These are phyloP conservation scores for Lordiphosa stackelbergi DNA, from an alignment of 1,140 invertebrate species.

Conservation along the genomic window DNA sequence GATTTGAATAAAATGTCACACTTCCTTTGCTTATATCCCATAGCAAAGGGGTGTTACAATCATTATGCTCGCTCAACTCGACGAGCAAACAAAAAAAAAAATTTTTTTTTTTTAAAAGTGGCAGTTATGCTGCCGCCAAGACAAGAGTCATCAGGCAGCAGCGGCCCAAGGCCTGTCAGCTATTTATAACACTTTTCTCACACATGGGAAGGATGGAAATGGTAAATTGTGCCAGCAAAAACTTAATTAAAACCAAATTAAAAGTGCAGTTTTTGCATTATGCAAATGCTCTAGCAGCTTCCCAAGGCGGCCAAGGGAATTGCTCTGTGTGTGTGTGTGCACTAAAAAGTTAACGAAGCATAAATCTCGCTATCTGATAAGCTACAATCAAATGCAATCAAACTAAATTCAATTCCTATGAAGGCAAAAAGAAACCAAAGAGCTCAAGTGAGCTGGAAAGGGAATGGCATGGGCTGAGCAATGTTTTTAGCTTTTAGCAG, in stretches of 20 bases:
- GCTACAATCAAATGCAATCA: slow-evolving; percentile 75
- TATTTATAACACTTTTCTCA: slow-evolving; percentile 40
- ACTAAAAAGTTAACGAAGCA: slow-evolving; percentile 66
- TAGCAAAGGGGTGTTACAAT: too few relatives aligned
- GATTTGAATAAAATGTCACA: too few relatives aligned
- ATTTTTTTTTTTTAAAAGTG: too few relatives aligned
- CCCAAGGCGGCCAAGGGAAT: not conserved
- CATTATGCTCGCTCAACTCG: too few relatives aligned
- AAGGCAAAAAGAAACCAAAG: slow-evolving; percentile 33
- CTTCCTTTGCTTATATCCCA: too few relatives aligned
- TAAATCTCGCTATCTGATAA: slow-evolving; percentile 68
- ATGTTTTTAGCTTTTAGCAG: slow-evolving; percentile 19
- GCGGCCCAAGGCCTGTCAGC: slow-evolving; percentile 45
- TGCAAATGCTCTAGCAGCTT: slow-evolving; percentile 28
- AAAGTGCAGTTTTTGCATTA: slow-evolving; percentile 44
- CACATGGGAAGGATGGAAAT: slow-evolving; percentile 1
- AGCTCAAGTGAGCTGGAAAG: slow-evolving; percentile 59
- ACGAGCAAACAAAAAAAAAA: too few relatives aligned
- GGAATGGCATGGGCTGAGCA: slow-evolving; percentile 13
- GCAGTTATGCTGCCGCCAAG: slow-evolving; percentile 19
- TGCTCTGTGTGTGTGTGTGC: slow-evolving; percentile 7
- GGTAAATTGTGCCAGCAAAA: slow-evolving; percentile 7
- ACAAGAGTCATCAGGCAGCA: slow-evolving; percentile 26
- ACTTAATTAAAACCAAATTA: slow-evolving; percentile 63
- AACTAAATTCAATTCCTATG: slow-evolving; percentile 70